phyloP scores from a whole-genome alignment of 2,113 vertebrate genomes.

The Myrmecobius fasciatus region DNA sequence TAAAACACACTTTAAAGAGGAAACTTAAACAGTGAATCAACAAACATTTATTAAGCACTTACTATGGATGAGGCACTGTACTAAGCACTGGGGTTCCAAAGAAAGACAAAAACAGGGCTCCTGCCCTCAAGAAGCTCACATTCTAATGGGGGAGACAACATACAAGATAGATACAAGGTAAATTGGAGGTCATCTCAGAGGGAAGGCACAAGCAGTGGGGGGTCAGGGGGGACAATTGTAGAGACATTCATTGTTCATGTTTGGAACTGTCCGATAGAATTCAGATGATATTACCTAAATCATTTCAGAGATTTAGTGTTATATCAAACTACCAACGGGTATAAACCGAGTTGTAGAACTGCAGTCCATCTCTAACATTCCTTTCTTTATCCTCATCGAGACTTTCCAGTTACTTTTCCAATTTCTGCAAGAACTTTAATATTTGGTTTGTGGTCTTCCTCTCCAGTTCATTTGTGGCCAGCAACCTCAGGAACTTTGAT shows the following conservation, averaged over 20 bases:
- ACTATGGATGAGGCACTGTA: neutral
- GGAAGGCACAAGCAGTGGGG: neutral
- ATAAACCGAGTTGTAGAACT: neutral
- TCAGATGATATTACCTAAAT: neutral
- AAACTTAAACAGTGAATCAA: neutral
- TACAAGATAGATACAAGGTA: neutral
- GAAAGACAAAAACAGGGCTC: neutral
- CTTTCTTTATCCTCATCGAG: neutral
- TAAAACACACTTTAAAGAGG: neutral
- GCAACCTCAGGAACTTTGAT: neutral
- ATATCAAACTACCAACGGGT: neutral
- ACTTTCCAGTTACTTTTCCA: neutral
- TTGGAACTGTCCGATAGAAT: neutral
- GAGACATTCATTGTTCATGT: constrained; percentile 1
- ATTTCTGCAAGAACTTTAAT: neutral
- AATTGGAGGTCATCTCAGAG: neutral
- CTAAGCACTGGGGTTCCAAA: neutral
- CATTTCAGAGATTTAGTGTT: neutral
- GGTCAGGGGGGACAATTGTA: neutral
- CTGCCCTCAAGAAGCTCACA: neutral
- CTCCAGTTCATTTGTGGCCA: neutral
- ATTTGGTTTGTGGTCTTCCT: neutral
- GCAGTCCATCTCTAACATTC: neutral
- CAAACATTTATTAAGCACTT: neutral
- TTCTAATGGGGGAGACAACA: neutral